phyloP scores from a whole-genome alignment of 2,888 invertebrate genomes.

The Ecliptopera silaceata region DNA sequence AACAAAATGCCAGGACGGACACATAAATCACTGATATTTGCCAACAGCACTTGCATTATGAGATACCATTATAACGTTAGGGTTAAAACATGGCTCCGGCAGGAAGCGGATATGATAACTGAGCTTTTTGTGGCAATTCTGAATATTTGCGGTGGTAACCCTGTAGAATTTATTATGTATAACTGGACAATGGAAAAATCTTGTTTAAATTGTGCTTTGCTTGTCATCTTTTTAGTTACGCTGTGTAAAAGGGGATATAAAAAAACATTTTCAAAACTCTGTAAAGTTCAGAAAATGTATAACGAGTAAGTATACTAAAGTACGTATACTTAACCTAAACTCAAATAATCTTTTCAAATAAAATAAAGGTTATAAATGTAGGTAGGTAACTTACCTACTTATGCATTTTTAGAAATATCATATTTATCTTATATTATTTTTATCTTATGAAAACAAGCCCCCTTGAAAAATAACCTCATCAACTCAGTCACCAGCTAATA shows the following conservation, averaged over 20 bases:
- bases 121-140: conserved; percentile 51
- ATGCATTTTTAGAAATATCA: too few species aligned
- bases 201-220: not conserved
- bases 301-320: too few species aligned
- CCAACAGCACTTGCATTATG: conserved; percentile 39
- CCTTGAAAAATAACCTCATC: conserved; percentile 27
- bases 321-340: too few species aligned
- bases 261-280: too few species aligned
- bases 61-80: conserved; percentile 50
- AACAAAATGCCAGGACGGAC: conserved; percentile 28
- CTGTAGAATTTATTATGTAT: conserved; percentile 25
- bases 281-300: too few species aligned
- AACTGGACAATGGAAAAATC: conserved; percentile 17
- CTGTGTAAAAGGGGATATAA: not conserved
- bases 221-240: not conserved
- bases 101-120: conserved; percentile 60
- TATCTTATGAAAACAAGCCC: not conserved
- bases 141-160: conserved; percentile 41
- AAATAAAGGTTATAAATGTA: too few species aligned
- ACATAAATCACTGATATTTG: conserved; percentile 40
- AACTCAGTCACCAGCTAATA: conserved; percentile 36
- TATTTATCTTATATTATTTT: too few species aligned
- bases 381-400: too few species aligned
- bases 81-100: conserved; percentile 54
- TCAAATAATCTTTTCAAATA: too few species aligned